These are phyloP conservation scores for Drosophila lacertosa DNA, from an alignment of 1,140 invertebrate genomes.

Conservation along the genomic window DNA sequence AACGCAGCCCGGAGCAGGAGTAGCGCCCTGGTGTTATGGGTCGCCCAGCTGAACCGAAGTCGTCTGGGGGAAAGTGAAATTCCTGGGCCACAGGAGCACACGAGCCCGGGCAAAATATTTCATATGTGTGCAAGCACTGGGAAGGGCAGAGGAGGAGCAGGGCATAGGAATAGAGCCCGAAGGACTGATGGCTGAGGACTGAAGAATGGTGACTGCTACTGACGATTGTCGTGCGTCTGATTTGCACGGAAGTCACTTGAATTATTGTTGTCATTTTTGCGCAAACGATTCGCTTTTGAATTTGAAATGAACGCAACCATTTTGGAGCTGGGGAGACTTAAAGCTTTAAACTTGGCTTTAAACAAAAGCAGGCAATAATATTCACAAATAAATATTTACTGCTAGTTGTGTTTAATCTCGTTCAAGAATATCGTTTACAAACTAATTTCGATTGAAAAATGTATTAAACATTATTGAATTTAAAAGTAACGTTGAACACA, in stretches of 20 bases:
- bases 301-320: slow-evolving; percentile 12
- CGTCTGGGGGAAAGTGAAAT: slow-evolving; percentile 70
- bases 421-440: too few species aligned
- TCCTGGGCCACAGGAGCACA: slow-evolving; percentile 48
- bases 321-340: too few species aligned
- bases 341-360: neutral
- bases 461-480: too few species aligned
- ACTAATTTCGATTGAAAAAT: too few species aligned
- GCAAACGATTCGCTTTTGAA: slow-evolving; percentile 30
- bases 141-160: slow-evolving; percentile 10
- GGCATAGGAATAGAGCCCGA: slow-evolving; percentile 1
- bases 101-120: slow-evolving; percentile 58
- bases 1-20: slow-evolving; percentile 25
- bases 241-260: slow-evolving; percentile 51
- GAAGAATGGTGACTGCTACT: slow-evolving; percentile 5
- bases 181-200: neutral
- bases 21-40: slow-evolving; percentile 23
- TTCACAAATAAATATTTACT: too few species aligned
- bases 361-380: neutral
- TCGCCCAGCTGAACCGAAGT: slow-evolving; percentile 17
- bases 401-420: too few species aligned
- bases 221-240: slow-evolving; percentile 46
- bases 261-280: slow-evolving; percentile 51
- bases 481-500: too few species aligned
- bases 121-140: slow-evolving; percentile 46